Evolutionary conservation across 2,113 vertebrate species (phyloP).

Genomic region (Bubo scandiacus): DNA sequence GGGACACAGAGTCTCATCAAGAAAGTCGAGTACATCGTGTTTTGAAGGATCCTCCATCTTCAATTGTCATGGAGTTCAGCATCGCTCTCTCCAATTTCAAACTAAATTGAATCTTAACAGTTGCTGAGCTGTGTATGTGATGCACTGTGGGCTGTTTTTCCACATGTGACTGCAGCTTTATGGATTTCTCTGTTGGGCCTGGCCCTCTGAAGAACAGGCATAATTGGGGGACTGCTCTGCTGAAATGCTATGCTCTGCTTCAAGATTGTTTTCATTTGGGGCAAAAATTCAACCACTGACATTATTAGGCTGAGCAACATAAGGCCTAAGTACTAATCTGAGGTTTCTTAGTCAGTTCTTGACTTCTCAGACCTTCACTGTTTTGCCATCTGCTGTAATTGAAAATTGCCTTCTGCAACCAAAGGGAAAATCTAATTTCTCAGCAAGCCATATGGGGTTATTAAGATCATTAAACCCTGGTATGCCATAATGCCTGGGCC

Average conservation of each 20-base stretch:
- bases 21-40: background rate
- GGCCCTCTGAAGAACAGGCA: background rate
- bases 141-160: background rate
- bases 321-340: conserved; percentile 45
- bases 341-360: conserved; percentile 54
- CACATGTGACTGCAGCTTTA: background rate
- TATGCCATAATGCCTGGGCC: conserved; percentile 50
- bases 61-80: background rate
- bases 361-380: conserved; percentile 65
- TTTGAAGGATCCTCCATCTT: background rate
- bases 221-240: background rate
- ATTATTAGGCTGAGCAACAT: conserved; percentile 12
- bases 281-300: background rate
- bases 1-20: background rate
- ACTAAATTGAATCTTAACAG: background rate
- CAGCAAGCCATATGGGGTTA: conserved; percentile 67
- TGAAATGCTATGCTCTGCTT: background rate
- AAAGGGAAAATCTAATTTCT: conserved; percentile 67
- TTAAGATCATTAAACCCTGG: conserved; percentile 63
- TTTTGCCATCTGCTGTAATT: conserved; percentile 68
- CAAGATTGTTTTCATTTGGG: background rate
- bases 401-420: conserved; percentile 65
- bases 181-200: background rate
- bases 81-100: background rate
- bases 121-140: background rate